Base-by-base conservation (phyloP, 2,888 invertebrate species). In the Phengaris alcon region DNA sequence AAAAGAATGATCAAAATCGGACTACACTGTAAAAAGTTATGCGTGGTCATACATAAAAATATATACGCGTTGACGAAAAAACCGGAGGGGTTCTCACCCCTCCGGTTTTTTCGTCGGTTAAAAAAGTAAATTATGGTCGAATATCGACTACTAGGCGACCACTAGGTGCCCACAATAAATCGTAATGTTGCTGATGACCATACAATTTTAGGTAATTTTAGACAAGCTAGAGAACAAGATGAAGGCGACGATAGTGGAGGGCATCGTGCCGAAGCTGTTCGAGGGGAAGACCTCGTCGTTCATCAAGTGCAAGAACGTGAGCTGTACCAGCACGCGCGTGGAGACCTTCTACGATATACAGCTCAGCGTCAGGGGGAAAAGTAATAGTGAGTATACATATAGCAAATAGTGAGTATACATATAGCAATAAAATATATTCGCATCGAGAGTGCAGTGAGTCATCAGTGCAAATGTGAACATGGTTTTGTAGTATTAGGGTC, bases 271-370 rank as follows among this genome's bases (percentile, higher is more conserved):
- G 57, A 97, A 97, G 83, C 94, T 99, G 79, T 99, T 99, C 88
- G 99, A 99, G 91, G 99, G 99, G 48, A 99, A 99, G 94, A 99
- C 99, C 98, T 96, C 98, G 73, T 99, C 99, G 6, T 99, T 98
- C 88, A 99, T 99, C 82, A 97, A 98, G 85, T 99, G 99, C 94
- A 99, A 98, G 93, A 97, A 99, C 91, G 99, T 99, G 74, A 97
- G 98, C 86, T 99, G 99, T 87, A 97, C 97, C 81, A 99, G 99
- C 83, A 97, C 97, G 57, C 95, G 98, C 81, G 96, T 96, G 75
- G 99, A 99, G 92, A 98, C 98, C 35, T 99, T 99, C 92, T 99
- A 99, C 90, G 99, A 99, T 89, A 99, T 99, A 84, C 99, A 99
- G 86, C 94, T 99, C 80, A 99, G 99, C 90, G 97, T 99, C 79